phyloP scores from a whole-genome alignment of 1,140 invertebrate species.

The Trinorchestia longiramus region DNA sequence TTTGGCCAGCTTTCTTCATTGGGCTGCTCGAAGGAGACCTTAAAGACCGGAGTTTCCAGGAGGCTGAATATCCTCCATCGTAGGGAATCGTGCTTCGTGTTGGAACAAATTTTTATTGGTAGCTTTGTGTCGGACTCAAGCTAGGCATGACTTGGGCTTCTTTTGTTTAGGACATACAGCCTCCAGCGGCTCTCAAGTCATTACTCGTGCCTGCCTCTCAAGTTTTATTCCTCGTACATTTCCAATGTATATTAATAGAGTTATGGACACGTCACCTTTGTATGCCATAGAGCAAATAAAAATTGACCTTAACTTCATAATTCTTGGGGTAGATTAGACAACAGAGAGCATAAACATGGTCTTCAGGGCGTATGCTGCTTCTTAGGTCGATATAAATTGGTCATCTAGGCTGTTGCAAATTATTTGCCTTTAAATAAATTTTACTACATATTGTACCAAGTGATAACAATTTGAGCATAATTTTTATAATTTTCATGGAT shows the following conservation, averaged over 20 bases:
- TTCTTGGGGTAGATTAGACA: background rate
- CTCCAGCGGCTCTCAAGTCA: background rate
- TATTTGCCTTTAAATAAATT: background rate
- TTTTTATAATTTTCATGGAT: background rate
- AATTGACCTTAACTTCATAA: background rate
- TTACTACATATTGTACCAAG: background rate
- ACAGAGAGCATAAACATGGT: no score
- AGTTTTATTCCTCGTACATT: background rate
- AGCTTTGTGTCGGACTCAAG: conserved; percentile 50
- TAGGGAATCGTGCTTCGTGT: conserved; percentile 36
- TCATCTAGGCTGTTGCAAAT: background rate
- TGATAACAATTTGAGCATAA: background rate
- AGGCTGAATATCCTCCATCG: conserved; percentile 30
- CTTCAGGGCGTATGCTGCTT: no score
- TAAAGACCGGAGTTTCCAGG: conserved; percentile 49
- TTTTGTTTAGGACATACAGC: conserved; percentile 21
- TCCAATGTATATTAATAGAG: background rate
- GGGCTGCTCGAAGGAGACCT: conserved; percentile 8
- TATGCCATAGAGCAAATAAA: background rate
- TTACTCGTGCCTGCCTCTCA: background rate
- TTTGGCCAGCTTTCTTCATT: conserved; percentile 47
- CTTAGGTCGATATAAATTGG: no score
- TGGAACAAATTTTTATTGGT: conserved; percentile 54
- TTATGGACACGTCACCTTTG: background rate
- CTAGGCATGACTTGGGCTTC: conserved; percentile 48